Base-by-base conservation (phyloP, 2,888 invertebrate species). In the Ectemnius continuus region DNA sequence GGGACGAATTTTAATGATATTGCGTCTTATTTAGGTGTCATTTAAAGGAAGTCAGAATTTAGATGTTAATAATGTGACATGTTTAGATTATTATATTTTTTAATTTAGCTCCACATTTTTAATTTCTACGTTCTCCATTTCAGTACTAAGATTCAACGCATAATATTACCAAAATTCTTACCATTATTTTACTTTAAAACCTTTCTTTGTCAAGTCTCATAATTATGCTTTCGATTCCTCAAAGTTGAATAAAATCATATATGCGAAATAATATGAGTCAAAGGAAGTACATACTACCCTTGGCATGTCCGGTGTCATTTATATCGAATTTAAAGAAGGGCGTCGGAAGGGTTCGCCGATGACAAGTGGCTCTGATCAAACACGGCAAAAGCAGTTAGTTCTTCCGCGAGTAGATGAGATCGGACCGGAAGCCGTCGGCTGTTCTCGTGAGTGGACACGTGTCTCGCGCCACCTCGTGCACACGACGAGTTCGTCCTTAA, bases 401-500 rank as follows among this genome's bases (percentile, higher is more conserved):
- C 45, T 59, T 52, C 4, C 47, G 11, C 5, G 11, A 36, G 36
- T 36, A 36, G 36, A 52, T 52, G 52, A 52, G 14, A 68, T 64
- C 76, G 62, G 76, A 63, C 52, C 84, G 69, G 81, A 77, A 81
- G 77, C 48, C 18, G 61, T 26, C 36, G 56, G 63, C 14, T 47
- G 47, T 58, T 71, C n/a, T 82, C 71, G 75, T 69, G 73, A 61
- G 62, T 36, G 47, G 80, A 82, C 84, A 83, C 82, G 78, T 78
- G 78, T 75, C 80, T 36, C 45, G 48, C 58, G 65, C 28, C 23
- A 23, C 65, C 28, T 70, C 57, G 23, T 60, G 73, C 68, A 16
- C 47, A 36, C 36, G 36, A 36, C 1, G 4, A 36, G 71, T 48
- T 23, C 36, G 70, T 26, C 47, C 28, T 36, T 59, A 66, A 68